These are phyloP conservation scores for Prochilodus magdalenae DNA, from an alignment of 2,113 vertebrate species.

Conservation along the genomic window DNA sequence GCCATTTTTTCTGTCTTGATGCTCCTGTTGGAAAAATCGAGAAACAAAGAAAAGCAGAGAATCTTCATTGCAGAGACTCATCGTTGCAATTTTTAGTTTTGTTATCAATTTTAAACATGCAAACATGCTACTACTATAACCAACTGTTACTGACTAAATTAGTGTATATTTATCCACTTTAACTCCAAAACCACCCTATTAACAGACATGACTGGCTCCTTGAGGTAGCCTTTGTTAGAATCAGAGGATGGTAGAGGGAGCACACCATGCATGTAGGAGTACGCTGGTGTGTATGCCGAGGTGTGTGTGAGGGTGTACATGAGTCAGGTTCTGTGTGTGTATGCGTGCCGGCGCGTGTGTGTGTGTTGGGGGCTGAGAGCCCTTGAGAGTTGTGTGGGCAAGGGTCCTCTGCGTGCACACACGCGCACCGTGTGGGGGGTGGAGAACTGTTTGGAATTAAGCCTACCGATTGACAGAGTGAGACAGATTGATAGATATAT, in stretches of 20 bases:
- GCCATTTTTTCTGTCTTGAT: too few species aligned
- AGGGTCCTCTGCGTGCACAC: conserved; percentile 67
- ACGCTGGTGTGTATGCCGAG: conserved; percentile 26
- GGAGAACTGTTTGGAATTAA: conserved; percentile 66
- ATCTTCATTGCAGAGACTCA: not conserved
- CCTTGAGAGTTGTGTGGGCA: conserved; percentile 77
- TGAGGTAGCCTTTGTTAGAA: conserved; percentile 11
- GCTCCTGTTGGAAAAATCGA: not conserved
- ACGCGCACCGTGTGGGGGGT: conserved; percentile 54
- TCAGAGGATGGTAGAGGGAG: not conserved
- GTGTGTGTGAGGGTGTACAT: conserved; percentile 21
- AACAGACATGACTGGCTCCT: conserved; percentile 4
- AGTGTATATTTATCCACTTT: too few species aligned
- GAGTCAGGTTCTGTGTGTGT: conserved; percentile 4
- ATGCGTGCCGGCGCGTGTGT: conserved; percentile 29
- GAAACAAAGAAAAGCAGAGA: too few species aligned
- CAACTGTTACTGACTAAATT: too few species aligned
- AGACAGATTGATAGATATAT: conserved; percentile 56
- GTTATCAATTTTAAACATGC: too few species aligned
- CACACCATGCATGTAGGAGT: not conserved
- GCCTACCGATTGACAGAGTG: conserved; percentile 69
- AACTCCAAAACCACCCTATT: conserved; percentile 13
- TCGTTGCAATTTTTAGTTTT: too few species aligned
- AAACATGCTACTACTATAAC: not conserved
- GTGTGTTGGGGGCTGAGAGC: conserved; percentile 68